phyloP scores from a whole-genome alignment of 2,113 vertebrate genomes.

The Saguinus midas region DNA sequence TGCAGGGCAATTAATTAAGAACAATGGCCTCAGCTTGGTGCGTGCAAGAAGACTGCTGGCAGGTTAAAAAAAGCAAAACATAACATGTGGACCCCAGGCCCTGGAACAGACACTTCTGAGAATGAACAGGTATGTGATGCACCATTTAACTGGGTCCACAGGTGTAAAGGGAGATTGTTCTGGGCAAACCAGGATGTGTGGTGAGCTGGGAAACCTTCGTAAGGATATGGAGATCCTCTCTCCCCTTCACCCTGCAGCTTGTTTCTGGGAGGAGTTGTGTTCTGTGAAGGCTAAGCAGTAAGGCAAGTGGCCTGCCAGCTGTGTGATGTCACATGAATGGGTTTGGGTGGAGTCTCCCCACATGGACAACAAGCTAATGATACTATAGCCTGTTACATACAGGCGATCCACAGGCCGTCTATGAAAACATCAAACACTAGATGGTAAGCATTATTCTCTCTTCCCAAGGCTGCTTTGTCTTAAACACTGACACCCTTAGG shows the following conservation, averaged over 20 bases:
- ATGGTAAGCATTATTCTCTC: neutral
- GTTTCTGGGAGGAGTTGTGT: neutral
- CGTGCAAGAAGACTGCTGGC: neutral
- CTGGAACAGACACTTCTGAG: neutral
- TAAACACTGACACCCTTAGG: neutral
- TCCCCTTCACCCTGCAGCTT: neutral
- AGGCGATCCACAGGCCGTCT: neutral
- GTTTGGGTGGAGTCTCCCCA: neutral
- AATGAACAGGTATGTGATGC: neutral
- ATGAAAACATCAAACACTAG: neutral
- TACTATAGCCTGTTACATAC: neutral
- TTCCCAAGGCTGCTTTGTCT: neutral
- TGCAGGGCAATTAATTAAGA: neutral
- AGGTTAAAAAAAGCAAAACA: neutral
- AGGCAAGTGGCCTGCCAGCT: neutral
- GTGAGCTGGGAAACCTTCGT: neutral
- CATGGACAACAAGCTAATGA: neutral
- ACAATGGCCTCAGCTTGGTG: neutral
- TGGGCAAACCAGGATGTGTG: neutral
- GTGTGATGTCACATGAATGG: neutral
- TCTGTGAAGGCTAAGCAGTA: neutral
- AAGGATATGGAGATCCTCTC: neutral
- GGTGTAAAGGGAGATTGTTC: neutral
- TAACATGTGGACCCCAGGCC: neutral
- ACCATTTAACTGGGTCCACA: neutral